Base-by-base conservation (phyloP, 1,140 invertebrate genomes). In the Pseudobourletiella spinata region DNA sequence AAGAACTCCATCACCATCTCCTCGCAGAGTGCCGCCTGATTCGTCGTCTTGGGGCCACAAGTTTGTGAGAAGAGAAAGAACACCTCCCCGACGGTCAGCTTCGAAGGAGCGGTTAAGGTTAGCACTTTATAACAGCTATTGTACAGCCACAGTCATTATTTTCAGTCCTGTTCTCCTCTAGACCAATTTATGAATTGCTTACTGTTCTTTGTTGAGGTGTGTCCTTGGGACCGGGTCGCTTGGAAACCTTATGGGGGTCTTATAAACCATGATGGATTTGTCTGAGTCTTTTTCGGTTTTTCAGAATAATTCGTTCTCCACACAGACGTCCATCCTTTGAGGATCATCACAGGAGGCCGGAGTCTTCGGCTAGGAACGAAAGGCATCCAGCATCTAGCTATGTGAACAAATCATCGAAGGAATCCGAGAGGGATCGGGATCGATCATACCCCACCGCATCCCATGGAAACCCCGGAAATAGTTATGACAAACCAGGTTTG, bases 401-500 rank as follows among this genome's bases (percentile, higher is more conserved):
- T 46, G 20, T 29, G 43, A 26, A 35, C 39, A 50, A 43, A 59
- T 46, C 32, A 26, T 16, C 24, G 24, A 44, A 43, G 46, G 18
- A 28, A 29, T 15, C 18, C 18, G 22, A 30, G 20, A 32, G 15
- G n/a, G 57, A 59, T 24, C 44, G 57, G n/a, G 43, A 59, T 8
- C 6, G 46, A 11, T 22, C 46, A 11, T 48, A 15, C 24, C 18
- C 46, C 11, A 6, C 11, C 22, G 11, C 24, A 11, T 11, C 11
- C 11, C 16, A 25, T 48, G 46, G 24, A 48, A 20, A 20, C 11
- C 24, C 46, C 24, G 18, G 46, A n/a, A n/a, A n/a, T 48, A 25
- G 6, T 8, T 48, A 48, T 35, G 56, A 50, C 28, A 59, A 59
- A 22, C 24, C 57, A 59, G 57, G 57, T 51, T 16, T 16, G 22